A percentile compares a stretch with the other conserved stretches of the same genome.
These are phyloP conservation scores for Trididemnum nubilum DNA, from an alignment of 23 tunicate genomes.

Conservation along the genomic window DNA sequence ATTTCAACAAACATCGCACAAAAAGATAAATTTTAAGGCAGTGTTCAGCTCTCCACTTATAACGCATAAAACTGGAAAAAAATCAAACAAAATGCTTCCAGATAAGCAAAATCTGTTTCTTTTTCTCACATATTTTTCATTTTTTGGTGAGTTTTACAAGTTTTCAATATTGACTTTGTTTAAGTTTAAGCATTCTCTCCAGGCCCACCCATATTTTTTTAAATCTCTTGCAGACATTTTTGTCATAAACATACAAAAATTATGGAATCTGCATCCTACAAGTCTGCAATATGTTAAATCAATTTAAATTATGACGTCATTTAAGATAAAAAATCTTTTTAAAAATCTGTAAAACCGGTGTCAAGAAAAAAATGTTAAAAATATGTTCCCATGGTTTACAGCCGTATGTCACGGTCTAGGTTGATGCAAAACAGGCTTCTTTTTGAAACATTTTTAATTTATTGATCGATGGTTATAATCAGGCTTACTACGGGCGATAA, in stretches of 20 bases:
- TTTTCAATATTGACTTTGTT: not conserved
- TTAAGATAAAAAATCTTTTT: no score
- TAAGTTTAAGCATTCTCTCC: not conserved
- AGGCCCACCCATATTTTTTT: constrained; percentile 8
- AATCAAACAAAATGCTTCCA: no score
- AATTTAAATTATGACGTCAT: not conserved
- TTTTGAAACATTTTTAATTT: no score
- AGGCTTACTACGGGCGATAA: no score
- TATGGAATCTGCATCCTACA: not conserved
- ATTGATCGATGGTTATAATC: no score
- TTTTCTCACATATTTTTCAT: not conserved
- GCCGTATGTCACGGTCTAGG: no score
- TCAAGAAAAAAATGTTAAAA: no score
- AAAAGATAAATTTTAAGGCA: not conserved
- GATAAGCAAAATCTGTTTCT: not conserved
- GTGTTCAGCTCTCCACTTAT: no score
- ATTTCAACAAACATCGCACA: not conserved
- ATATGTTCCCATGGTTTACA: no score
- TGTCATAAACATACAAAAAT: not conserved
- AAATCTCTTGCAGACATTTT: not conserved
- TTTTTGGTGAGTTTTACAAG: not conserved
- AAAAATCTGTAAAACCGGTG: no score
- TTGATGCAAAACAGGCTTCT: no score
- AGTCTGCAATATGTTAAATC: not conserved
- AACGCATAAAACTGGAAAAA: no score